These are phyloP conservation scores for Maniola hyperantus DNA, from an alignment of 2,888 invertebrate species.

Conservation along the genomic window DNA sequence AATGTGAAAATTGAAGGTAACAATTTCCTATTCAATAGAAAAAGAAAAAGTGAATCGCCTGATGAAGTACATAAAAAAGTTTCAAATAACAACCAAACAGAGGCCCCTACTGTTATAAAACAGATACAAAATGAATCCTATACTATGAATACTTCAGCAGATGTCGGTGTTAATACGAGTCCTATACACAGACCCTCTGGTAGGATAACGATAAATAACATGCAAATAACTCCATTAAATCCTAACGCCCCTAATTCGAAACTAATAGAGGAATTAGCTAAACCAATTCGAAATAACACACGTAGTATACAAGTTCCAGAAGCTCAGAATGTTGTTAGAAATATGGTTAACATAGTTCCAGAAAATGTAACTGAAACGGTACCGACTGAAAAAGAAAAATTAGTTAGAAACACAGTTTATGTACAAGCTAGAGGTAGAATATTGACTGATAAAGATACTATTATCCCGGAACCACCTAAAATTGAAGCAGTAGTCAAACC, in stretches of 20 bases:
- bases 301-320: constrained; percentile 26
- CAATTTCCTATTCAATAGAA: constrained; percentile 49
- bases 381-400: constrained; percentile 56
- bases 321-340: constrained; percentile 34
- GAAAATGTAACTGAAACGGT: constrained; percentile 17
- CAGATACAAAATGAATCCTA: constrained; percentile 36
- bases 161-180: constrained; percentile 49
- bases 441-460: constrained; percentile 54
- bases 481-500: constrained; percentile 25
- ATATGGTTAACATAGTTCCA: constrained; percentile 21
- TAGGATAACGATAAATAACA: constrained; percentile 38
- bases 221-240: constrained; percentile 43
- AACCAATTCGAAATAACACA: constrained; percentile 32
- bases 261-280: constrained; percentile 41
- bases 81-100: constrained; percentile 34
- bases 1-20: constrained; percentile 40
- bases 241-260: constrained; percentile 38
- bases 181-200: constrained; percentile 48
- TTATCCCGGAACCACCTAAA: constrained; percentile 28
- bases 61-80: constrained; percentile 56
- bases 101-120: constrained; percentile 34
- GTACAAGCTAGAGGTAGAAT: constrained; percentile 70
- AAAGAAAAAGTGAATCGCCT: constrained; percentile 71
- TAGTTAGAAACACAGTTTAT: constrained; percentile 70
- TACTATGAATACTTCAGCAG: constrained; percentile 26